phyloP scores from a whole-genome alignment of 2,888 invertebrate genomes.

The Melieria picta region DNA sequence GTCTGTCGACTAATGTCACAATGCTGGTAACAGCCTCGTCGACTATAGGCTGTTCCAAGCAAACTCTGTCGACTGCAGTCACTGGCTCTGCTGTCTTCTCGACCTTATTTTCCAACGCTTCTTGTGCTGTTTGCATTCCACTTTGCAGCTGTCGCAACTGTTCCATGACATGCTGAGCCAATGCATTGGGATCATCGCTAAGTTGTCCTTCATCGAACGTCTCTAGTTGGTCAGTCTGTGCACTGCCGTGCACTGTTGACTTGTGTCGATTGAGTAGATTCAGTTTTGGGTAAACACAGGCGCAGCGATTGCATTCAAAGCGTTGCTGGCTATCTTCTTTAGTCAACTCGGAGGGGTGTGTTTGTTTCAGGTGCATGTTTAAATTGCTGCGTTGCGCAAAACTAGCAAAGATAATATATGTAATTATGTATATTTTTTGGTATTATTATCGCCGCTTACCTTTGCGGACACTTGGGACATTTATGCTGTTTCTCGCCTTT shows the following conservation, averaged over 20 bases:
- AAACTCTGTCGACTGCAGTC: slow-evolving; percentile 14
- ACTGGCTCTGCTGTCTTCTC: slow-evolving; percentile 25
- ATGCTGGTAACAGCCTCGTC: slow-evolving; percentile 4
- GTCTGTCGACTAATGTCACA: slow-evolving; percentile 41
- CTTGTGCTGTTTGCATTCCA: slow-evolving; percentile 37
- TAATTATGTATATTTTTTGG: background rate
- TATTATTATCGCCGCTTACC: slow-evolving; percentile 36
- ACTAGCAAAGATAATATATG: slow-evolving; percentile 20
- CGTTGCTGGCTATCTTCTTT: background rate
- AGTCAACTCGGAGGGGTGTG: slow-evolving; percentile 28
- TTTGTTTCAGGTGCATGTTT: slow-evolving; percentile 22
- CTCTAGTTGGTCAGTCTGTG: slow-evolving; percentile 7
- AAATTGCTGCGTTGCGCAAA: slow-evolving; percentile 39
- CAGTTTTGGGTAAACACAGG: slow-evolving; percentile 45
- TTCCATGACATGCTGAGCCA: slow-evolving; percentile 46
- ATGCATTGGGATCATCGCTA: slow-evolving; percentile 41
- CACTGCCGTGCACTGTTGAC: slow-evolving; percentile 39
- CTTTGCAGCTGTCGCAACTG: slow-evolving; percentile 48
- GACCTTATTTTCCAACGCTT: slow-evolving; percentile 26
- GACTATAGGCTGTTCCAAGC: slow-evolving; percentile 11
- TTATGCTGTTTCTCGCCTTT: slow-evolving; percentile 42
- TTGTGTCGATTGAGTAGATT: slow-evolving; percentile 48
- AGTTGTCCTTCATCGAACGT: slow-evolving; percentile 28
- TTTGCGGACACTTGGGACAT: slow-evolving; percentile 47
- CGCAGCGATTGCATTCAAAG: slow-evolving; percentile 44